phyloP scores from a whole-genome alignment of 2,888 invertebrate species.

The Stegophylla sp. region DNA sequence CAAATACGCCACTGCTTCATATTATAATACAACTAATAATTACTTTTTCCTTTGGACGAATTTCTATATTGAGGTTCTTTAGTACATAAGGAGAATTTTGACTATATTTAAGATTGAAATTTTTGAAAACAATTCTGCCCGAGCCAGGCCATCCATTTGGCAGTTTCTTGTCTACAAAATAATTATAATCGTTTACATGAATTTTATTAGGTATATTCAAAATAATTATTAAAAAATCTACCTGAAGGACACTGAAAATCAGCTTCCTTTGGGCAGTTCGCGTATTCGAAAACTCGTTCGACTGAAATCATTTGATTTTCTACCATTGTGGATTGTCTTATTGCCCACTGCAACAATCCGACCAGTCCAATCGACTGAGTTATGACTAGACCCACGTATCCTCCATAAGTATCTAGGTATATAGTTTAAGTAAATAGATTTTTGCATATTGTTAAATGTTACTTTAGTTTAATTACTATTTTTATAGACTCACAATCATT shows the following conservation, averaged over 20 bases:
- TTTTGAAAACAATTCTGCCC: not conserved
- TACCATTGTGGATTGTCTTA: slow-evolving; percentile 88
- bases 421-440: not conserved
- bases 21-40: too few species aligned
- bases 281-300: slow-evolving; percentile 85
- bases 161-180: slow-evolving; percentile 71
- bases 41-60: slow-evolving; percentile 69
- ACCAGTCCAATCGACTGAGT: slow-evolving; percentile 81
- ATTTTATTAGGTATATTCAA: slow-evolving; percentile 65
- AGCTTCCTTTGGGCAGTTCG: slow-evolving; percentile 71
- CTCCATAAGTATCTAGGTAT: slow-evolving; percentile 66
- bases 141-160: slow-evolving; percentile 66
- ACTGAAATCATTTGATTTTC: slow-evolving; percentile 90
- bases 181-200: not conserved
- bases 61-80: slow-evolving; percentile 72
- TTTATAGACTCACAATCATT: slow-evolving; percentile 56
- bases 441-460: too few species aligned
- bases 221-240: too few species aligned
- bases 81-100: slow-evolving; percentile 73
- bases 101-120: not conserved
- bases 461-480: not conserved
- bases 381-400: slow-evolving; percentile 79
- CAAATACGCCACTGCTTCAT: too few species aligned
- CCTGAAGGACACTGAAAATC: slow-evolving; percentile 62
- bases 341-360: slow-evolving; percentile 86